Percentiles rank a stretch among this genome's conserved stretches.
Conservation (phyloP, 1,140 invertebrate species). For the Cyrtorhinus lividipennis region DNA sequence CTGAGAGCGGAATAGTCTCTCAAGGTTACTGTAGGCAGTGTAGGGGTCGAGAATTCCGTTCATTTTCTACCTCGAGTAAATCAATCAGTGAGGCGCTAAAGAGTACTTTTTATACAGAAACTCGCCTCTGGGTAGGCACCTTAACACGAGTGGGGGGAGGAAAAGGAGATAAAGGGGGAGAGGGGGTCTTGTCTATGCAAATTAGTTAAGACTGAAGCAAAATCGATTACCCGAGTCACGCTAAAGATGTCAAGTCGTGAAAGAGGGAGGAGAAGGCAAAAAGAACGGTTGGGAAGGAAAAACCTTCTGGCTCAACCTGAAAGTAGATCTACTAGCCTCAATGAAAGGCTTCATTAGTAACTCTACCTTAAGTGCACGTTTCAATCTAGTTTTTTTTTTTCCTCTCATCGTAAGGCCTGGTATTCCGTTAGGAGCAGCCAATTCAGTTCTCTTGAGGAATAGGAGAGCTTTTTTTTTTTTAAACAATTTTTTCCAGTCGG, state of each 20-base stretch:
- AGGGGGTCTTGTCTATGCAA: neutral
- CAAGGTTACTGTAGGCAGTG: no score
- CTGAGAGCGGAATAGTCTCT: no score
- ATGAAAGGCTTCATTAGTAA: constrained; percentile 7
- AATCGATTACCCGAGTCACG: constrained; percentile 1
- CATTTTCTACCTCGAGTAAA: no score
- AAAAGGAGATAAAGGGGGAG: neutral
- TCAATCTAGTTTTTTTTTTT: neutral
- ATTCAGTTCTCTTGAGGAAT: neutral
- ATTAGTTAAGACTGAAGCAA: neutral
- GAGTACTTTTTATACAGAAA: neutral
- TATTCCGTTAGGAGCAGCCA: neutral
- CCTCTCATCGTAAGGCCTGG: neutral
- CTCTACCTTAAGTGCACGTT: constrained; percentile 3
- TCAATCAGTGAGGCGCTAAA: neutral
- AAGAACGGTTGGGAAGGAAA: neutral
- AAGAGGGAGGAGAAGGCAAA: neutral
- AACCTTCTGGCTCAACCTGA: neutral
- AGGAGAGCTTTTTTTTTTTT: neutral
- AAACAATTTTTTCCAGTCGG: neutral
- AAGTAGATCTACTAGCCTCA: neutral
- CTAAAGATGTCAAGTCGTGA: constrained; percentile 2
- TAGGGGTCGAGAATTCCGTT: no score
- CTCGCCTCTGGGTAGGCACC: no score
- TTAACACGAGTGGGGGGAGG: neutral